phyloP scores from a whole-genome alignment of 2,888 invertebrate species.

The Nomada hirtipes region DNA sequence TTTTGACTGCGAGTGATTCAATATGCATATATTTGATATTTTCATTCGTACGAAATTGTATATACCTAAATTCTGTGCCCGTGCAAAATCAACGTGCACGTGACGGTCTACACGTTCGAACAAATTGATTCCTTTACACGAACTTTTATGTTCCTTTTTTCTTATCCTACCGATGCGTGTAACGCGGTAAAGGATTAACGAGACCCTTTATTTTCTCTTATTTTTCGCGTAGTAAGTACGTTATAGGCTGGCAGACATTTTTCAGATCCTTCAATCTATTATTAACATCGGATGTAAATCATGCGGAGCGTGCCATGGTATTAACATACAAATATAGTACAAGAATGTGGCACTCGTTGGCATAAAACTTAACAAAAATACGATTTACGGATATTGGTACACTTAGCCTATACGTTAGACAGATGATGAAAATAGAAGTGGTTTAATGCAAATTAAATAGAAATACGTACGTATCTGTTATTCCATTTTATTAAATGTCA shows the following conservation, averaged over 20 bases:
- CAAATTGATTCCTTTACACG: background rate
- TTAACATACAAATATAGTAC: background rate
- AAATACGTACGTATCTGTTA: no score
- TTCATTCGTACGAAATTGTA: background rate
- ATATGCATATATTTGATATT: no score
- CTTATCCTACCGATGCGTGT: background rate
- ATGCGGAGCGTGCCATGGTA: background rate
- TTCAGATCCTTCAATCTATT: conserved; percentile 26
- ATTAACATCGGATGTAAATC: conserved; percentile 22
- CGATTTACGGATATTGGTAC: no score
- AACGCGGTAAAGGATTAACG: background rate
- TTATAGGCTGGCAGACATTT: conserved; percentile 6
- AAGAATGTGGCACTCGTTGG: no score
- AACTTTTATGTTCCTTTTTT: conserved; percentile 12
- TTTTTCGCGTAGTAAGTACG: background rate
- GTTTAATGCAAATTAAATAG: no score
- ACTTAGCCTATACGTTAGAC: no score
- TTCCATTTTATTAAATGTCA: no score
- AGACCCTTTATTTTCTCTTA: background rate
- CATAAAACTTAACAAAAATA: no score
- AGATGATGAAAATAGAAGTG: no score
- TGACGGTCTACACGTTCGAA: background rate
- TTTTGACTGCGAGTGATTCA: no score
- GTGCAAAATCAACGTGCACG: background rate
- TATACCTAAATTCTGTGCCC: no score